Base-by-base conservation (phyloP, 2,888 invertebrate species). In the Apomyelois bistriatella region DNA sequence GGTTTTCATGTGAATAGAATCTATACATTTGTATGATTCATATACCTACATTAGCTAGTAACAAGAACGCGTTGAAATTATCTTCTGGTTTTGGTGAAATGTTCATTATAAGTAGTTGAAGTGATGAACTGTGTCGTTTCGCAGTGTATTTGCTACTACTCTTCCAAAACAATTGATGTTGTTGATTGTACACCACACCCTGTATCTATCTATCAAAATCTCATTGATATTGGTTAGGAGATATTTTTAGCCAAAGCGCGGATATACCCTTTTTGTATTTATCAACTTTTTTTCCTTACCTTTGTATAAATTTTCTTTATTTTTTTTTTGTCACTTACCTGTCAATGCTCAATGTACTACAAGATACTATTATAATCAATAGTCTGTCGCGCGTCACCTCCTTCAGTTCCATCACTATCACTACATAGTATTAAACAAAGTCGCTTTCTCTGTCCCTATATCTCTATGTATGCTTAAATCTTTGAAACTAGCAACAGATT, bases 181-280 rank as follows among this genome's bases (percentile, higher is more conserved):
- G 28, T n/a, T 57, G 41, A 36, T 55, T 66, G 66, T 74, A 72
- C 68, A 79, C 79, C 80, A 80, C 80, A 82, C 81, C 83, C 72
- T 57, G 60, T 56, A 68, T 61, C 60, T 64, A 66, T 72, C 61
- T 60, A 52, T 51, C 58, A 67, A 22, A 22, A n/a, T 66, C 60
- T 57, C 61, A 64, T 64, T 68, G 63, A 66, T 74, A 70, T 76
- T 79, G 74, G 74, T 72, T 57, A 66, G 59, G 63, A 68, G 81
- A 76, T 88, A 88, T 88, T 88, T 84, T 76, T 87, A 88, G 88
- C 81, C 64, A 65, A 68, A 67, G 62, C 66, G 65, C 79, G 76
- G 78, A 82, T 79, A 76, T 72, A 65, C 70, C 72, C 64, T 59
- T 72, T 74, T 3, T 3, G 22, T 22, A 68, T 71, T 67, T 76